phyloP scores from a whole-genome alignment of 2,797 vertebrate species.

The Acanthis flammea region DNA sequence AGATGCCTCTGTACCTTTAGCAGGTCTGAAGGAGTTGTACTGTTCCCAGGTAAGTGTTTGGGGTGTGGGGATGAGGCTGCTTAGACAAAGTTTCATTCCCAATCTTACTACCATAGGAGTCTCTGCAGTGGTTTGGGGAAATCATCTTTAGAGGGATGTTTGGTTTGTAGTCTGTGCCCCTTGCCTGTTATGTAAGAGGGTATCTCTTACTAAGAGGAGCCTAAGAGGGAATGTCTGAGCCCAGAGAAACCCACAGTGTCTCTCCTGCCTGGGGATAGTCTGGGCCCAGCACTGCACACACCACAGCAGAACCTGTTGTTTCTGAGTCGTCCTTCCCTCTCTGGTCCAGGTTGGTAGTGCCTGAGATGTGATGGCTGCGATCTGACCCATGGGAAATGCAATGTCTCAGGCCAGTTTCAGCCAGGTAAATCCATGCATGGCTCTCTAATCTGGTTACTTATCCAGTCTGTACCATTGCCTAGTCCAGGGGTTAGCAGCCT shows the following conservation, averaged over 20 bases:
- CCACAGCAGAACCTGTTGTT: background rate
- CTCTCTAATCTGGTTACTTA: slow-evolving; percentile 54
- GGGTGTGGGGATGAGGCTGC: background rate
- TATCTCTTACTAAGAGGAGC: background rate
- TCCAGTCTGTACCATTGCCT: background rate
- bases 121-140: background rate
- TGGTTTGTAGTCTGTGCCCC: background rate
- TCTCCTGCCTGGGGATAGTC: background rate
- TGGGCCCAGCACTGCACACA: background rate
- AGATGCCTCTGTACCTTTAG: background rate
- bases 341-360: slow-evolving; percentile 54
- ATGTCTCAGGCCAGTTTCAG: slow-evolving; percentile 61
- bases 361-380: slow-evolving; percentile 51
- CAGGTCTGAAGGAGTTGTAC: background rate
- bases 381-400: slow-evolving; percentile 56
- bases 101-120: background rate
- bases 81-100: background rate
- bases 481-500: slow-evolving; percentile 28
- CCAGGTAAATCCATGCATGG: slow-evolving; percentile 39
- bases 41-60: background rate
- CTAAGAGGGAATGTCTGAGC: background rate
- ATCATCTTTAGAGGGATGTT: background rate
- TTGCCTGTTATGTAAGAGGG: background rate
- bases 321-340: slow-evolving; percentile 57
- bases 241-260: background rate